A percentile compares a stretch with the other conserved stretches of the same genome.
Conservation (phyloP, 2,888 invertebrate genomes). For the Galerucella pusilla region DNA sequence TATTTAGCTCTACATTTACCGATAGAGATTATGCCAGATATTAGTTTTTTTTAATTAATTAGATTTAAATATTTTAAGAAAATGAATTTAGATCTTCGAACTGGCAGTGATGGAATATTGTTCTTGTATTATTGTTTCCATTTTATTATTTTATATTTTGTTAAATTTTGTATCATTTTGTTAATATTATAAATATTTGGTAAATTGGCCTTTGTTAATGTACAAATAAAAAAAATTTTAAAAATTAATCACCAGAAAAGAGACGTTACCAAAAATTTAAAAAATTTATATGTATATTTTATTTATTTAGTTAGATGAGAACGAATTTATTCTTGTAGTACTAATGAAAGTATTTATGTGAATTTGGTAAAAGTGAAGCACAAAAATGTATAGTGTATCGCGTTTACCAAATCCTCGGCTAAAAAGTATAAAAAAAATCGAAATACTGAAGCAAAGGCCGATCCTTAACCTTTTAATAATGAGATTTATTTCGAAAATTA, state of each 20-base stretch:
- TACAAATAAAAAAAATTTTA: slow-evolving; percentile 16
- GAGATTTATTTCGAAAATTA: slow-evolving; percentile 41
- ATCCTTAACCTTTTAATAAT: slow-evolving; percentile 26
- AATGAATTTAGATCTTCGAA: not conserved
- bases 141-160: slow-evolving; percentile 23
- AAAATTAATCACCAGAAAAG: not conserved
- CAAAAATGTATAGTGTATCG: not conserved
- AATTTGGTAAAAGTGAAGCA: not conserved
- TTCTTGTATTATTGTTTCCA: slow-evolving; percentile 11
- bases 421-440: not conserved
- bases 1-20: too few species aligned
- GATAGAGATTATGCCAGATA: too few species aligned
- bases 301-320: slow-evolving; percentile 23
- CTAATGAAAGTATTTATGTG: slow-evolving; percentile 6
- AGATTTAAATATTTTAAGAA: too few species aligned
- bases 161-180: slow-evolving; percentile 15
- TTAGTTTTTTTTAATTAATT: too few species aligned
- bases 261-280: slow-evolving; percentile 26
- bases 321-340: slow-evolving; percentile 23
- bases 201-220: slow-evolving; percentile 26
- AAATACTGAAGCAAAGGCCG: slow-evolving; percentile 15
- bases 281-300: slow-evolving; percentile 10
- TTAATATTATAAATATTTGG: slow-evolving; percentile 25
- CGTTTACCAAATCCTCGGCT: not conserved
- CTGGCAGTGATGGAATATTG: not conserved